Base-by-base conservation (phyloP, 35 echinoderm and acorn worm species). In the Ophioderma brevispina region DNA sequence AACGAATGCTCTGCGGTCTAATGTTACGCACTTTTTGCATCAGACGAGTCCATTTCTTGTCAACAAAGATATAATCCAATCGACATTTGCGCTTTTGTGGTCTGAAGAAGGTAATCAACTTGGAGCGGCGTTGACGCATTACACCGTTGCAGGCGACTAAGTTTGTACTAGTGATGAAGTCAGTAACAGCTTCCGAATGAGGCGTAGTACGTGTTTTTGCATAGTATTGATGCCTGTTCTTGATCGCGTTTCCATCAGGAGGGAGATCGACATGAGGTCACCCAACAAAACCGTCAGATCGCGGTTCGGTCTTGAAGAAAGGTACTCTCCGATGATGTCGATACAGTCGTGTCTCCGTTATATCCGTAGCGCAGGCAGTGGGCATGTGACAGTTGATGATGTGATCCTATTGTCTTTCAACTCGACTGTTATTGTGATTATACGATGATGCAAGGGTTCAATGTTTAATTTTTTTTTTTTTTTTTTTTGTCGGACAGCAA, bases 21-120 rank as follows among this genome's bases (percentile, higher is more conserved):
- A 82, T 82, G 80, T 82, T 82, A n/a, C 80, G 80, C 39, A 82
- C 80, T 41, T 82, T 82, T 13, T 23, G 80, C 42, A 82, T 82
- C 6, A 82, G 23, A 82, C 39, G 80, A 41, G 80, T 82, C 80
- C 80, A 82, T 40, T 82, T 82, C 80, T 82, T 82, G 39, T 82
- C 42, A 36, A 82, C 39, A 41, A 43, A 82, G 42, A 82, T 82
- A 39, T 82, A 82, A 5, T 39, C 80, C 42, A 43, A 41, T 10
- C 36, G 80, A 82, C 80, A 82, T 43, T 43, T 82, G 13, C 80
- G 80, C 2, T 82, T 52, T 52, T 52, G 46, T 52, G 46, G 46
- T 52, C 46, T 52, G 46, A 11, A 52, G 46, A 52, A 52, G 46
- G 46, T 52, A 11, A 52, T 52, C 46, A 52, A 52, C 46, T 52